Base-by-base conservation (phyloP, 1,140 invertebrate genomes). In the Tribolium madens region DNA sequence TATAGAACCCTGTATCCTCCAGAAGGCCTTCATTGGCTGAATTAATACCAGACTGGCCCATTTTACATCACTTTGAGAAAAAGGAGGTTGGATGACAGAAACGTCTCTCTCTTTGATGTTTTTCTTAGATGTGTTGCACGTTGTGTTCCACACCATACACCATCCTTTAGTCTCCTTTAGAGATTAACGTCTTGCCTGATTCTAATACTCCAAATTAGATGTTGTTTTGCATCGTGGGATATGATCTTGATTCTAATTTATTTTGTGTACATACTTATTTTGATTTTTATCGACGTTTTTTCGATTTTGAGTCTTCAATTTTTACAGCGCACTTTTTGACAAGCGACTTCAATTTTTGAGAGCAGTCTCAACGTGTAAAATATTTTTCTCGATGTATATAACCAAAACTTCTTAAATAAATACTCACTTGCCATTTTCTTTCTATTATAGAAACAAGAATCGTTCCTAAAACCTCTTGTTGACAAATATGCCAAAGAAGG, bases 401-500 rank as follows among this genome's bases (percentile, higher is more conserved):
- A 47, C 10, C 36, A 46, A 5, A 71, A 17, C 15, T 69, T 36
- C 1, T n/a, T 10, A 36, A 48, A 21, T 21, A 71, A 36, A 73
- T 64, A 7, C 42, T 48, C 15, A 71, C 46, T 31, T 13, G 1
- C 15, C 36, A 26, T 75, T 75, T 52, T 60, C 26, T 76, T 76
- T 76, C 85, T 83, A 81, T 89, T 90, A 83, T 90, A 98, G 97
- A 98, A 98, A 93, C 92, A 92, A 88, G 98, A 99, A 84, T 92
- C 92, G 73, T 99, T 98, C 91, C 90, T 97, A 83, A 96, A 96
- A 87, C 96, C 97, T 73, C 89, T 99, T 78, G 92, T 98, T 80
- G 97, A 99, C 88, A 92, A 96, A 87, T 95, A 94, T 84, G 94
- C 94, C 48, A 98, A 98, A 84, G 97, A 99, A 89, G 97, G 97